Base-by-base conservation (phyloP, 2,888 invertebrate species). In the Apodemia mormo region DNA sequence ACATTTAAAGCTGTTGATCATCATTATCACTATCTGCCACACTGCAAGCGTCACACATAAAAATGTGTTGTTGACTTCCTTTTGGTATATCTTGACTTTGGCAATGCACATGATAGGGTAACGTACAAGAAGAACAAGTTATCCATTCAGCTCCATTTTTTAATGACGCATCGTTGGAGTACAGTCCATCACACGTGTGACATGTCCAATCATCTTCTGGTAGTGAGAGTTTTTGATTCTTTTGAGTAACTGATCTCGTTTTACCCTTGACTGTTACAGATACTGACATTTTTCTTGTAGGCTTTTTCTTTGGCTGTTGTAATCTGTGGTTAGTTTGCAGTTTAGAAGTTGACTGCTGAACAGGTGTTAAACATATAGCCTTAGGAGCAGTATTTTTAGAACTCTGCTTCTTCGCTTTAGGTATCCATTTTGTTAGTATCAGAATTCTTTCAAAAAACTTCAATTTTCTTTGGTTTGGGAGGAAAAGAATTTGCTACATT, bases 241-340 rank as follows among this genome's bases (percentile, higher is more conserved):
- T n/a, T 54, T 54, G 2, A 54, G 54, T 54, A 54, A 22, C 22
- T 54, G 54, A 54, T 22, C 2, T 54, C n/a, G 54, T n/a, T 54
- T 54, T 54, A n/a, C 54, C 54, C 54, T 54, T 54, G 54, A 54
- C 54, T 54, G 54, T 54, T 54, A n/a, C 54, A 54, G n/a, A 54
- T 4, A 54, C 14, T 54, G 14, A n/a, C 14, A 54, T 54, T 54
- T 54, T 54, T 54, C 54, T 54, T 54, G 54, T 54, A 54, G 54
- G 54, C 52, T 52, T 54, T 54, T 54, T 54, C n/a, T 54, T 54
- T 54, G 54, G n/a, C 22, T 14, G 54, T 54, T 54, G 22, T 54
- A n/a, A 5, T 22, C 22, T 54, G 54, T 54, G 43, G 43, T 43
- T 43, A 43, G 43, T 43, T 43, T 43, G 43, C 43, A 43, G 7